Conservation (phyloP, 2,113 vertebrate genomes). For the Danionella cerebrum region DNA sequence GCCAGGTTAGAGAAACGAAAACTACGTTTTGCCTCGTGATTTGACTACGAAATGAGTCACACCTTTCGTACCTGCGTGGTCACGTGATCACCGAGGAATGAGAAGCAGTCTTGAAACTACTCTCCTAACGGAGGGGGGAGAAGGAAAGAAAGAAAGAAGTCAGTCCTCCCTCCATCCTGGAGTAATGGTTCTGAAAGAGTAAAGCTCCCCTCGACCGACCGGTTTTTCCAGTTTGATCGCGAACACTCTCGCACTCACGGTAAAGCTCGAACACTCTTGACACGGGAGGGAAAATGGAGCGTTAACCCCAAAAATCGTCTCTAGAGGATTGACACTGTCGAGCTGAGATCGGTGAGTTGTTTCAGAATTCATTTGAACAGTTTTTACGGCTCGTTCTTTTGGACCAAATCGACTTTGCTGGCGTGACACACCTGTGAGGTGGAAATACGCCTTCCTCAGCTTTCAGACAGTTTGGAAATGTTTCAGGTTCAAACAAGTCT, state of each 20-base stretch:
- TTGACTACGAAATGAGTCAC: slow-evolving; percentile 18
- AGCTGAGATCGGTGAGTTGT: not conserved
- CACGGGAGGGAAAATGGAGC: not conserved
- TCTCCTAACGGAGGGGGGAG: not conserved
- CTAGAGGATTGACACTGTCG: not conserved
- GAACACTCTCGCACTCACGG: not conserved
- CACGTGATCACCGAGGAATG: not conserved
- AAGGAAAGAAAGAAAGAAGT: not conserved
- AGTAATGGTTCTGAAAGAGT: not conserved
- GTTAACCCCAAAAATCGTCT: not conserved
- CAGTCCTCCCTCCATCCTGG: not conserved
- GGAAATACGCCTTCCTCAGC: too few species aligned
- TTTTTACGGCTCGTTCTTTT: too few species aligned
- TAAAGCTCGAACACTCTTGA: not conserved
- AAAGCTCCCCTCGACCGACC: slow-evolving; percentile 8
- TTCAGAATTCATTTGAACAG: not conserved
- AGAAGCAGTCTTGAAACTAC: not conserved
- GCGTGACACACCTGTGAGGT: not conserved
- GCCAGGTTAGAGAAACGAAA: not conserved
- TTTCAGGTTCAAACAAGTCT: too few species aligned
- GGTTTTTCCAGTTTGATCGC: slow-evolving; percentile 8
- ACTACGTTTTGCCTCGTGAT: not conserved
- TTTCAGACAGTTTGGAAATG: too few species aligned
- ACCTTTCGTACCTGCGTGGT: slow-evolving; percentile 17
- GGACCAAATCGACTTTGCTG: too few species aligned